These are phyloP conservation scores for Turritopsis dohrnii DNA, from an alignment of 30 jellyfish, hydroid and myxozoan genomes.

Conservation along the genomic window DNA sequence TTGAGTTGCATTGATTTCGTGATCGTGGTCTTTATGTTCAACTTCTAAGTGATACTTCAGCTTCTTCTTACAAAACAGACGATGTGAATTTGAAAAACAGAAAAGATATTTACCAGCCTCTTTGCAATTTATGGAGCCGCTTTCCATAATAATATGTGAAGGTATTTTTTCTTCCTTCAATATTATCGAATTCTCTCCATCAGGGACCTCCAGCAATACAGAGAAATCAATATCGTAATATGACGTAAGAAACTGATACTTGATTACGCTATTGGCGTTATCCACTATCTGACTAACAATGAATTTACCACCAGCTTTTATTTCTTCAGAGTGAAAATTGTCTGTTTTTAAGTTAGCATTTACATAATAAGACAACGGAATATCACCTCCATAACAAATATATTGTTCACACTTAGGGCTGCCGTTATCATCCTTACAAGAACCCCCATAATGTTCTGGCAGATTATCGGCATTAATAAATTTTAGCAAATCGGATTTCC, in stretches of 20 bases:
- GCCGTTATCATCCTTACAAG: constrained; percentile 53
- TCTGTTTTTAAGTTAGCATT: constrained; percentile 37
- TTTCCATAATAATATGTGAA: constrained; percentile 71
- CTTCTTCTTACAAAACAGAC: constrained; percentile 53
- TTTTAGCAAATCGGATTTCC: constrained; percentile 53
- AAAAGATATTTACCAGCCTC: constrained; percentile 56
- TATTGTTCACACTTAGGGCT: constrained; percentile 69
- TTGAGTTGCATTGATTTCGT: too few species aligned
- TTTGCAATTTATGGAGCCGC: constrained; percentile 47
- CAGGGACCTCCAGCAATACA: constrained; percentile 23
- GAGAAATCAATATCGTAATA: constrained; percentile 64
- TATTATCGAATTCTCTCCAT: constrained; percentile 35
- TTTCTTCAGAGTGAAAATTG: constrained; percentile 30
- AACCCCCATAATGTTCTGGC: constrained; percentile 92
- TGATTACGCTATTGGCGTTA: constrained; percentile 51
- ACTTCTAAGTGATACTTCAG: constrained; percentile 1
- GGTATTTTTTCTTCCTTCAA: constrained; percentile 42
- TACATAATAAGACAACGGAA: constrained; percentile 57
- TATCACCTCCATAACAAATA: constrained; percentile 90
- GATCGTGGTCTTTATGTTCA: too few species aligned
- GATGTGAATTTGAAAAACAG: constrained; percentile 58
- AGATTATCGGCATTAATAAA: constrained; percentile 60
- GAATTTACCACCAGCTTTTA: constrained; percentile 45
- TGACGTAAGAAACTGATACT: constrained; percentile 66
- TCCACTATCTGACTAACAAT: constrained; percentile 36